These are phyloP conservation scores for Trissoscelio sp. DNA, from an alignment of 2,888 invertebrate genomes.

Conservation along the genomic window DNA sequence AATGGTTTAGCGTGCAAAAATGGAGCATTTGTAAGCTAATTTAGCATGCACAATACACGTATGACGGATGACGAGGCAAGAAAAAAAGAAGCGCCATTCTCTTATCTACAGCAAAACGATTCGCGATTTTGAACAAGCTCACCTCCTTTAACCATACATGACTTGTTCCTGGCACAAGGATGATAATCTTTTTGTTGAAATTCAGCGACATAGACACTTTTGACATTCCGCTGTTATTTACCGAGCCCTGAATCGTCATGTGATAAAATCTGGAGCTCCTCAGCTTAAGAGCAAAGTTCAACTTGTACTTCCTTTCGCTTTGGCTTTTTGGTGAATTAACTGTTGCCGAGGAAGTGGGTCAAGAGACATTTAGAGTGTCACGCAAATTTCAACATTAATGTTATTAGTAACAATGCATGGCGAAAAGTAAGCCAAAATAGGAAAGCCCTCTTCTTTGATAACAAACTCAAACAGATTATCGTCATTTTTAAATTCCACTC, in stretches of 20 bases:
- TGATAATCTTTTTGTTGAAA: slow-evolving; percentile 41
- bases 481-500: slow-evolving; percentile 17
- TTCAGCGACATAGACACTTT: slow-evolving; percentile 59
- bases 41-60: slow-evolving; percentile 25
- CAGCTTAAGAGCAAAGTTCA: slow-evolving; percentile 65
- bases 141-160: slow-evolving; percentile 13
- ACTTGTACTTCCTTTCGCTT: slow-evolving; percentile 58
- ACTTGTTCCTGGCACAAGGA: slow-evolving; percentile 30
- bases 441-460: slow-evolving; percentile 18
- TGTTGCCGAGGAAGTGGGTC: slow-evolving; percentile 55
- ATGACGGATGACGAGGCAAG: neutral
- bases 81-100: neutral
- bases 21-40: neutral
- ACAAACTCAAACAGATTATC: slow-evolving; percentile 20
- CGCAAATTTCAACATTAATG: slow-evolving; percentile 59
- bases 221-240: slow-evolving; percentile 63
- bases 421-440: slow-evolving; percentile 31
- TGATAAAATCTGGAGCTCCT: slow-evolving; percentile 63
- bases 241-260: slow-evolving; percentile 63
- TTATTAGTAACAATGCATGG: slow-evolving; percentile 60
- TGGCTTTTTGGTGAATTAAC: slow-evolving; percentile 65
- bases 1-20: no score
- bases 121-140: slow-evolving; percentile 21
- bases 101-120: slow-evolving; percentile 32
- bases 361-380: slow-evolving; percentile 62